These are phyloP conservation scores for Deroptyus accipitrinus DNA, from an alignment of 2,113 vertebrate genomes.

Conservation along the genomic window DNA sequence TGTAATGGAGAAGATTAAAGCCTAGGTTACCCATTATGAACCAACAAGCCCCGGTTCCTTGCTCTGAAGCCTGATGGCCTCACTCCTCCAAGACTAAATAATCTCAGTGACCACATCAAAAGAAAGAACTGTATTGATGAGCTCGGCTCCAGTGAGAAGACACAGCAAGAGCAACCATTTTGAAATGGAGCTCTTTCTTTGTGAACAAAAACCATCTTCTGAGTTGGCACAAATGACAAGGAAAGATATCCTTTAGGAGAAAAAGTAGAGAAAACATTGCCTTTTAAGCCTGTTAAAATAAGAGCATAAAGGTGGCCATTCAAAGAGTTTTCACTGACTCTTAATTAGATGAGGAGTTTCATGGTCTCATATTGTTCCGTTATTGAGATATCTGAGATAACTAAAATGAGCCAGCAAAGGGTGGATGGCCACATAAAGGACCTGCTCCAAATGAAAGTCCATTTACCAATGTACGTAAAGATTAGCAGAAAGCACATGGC, in stretches of 20 bases:
- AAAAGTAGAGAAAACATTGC: background rate
- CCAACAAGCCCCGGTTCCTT: background rate
- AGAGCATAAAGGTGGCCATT: background rate
- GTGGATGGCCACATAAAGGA: background rate
- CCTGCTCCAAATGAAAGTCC: background rate
- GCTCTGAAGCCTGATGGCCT: background rate
- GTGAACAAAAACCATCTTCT: background rate
- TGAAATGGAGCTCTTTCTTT: background rate
- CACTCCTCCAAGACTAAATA: background rate
- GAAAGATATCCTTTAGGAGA: background rate
- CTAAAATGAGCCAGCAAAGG: background rate
- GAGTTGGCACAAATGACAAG: background rate
- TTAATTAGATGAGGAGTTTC: background rate
- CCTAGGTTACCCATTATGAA: background rate
- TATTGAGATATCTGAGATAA: background rate
- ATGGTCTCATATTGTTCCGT: background rate
- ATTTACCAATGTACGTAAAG: background rate
- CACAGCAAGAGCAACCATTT: accelerated
- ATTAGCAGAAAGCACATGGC: background rate
- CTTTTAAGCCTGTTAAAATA: background rate
- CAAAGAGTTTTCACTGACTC: background rate
- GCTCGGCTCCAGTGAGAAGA: background rate
- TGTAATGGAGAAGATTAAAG: background rate
- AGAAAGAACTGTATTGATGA: background rate
- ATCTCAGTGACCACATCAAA: background rate